These are phyloP conservation scores for Perithous albicinctus DNA, from an alignment of 2,888 invertebrate genomes.

Conservation along the genomic window DNA sequence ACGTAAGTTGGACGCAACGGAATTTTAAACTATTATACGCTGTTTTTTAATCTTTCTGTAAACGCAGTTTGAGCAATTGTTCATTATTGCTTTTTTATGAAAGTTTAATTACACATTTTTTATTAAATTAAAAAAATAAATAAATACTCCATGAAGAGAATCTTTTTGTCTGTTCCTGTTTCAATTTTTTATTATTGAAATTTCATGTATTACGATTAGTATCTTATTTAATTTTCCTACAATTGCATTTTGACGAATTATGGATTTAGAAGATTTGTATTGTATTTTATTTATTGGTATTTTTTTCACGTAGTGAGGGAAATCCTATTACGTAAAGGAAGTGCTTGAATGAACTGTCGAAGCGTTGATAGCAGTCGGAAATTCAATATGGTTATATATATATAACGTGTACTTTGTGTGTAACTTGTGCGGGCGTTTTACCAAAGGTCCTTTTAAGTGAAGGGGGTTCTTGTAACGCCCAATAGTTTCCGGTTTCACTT, in stretches of 20 bases:
- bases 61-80: too few relatives aligned
- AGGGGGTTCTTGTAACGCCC: not conserved
- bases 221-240: not conserved
- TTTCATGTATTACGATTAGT: not conserved
- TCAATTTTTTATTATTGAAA: not conserved
- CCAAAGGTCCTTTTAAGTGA: not conserved
- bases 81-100: too few relatives aligned
- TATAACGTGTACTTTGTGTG: not conserved
- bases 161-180: too few relatives aligned
- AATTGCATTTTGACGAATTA: not conserved
- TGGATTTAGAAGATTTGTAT: not conserved
- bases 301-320: too few relatives aligned
- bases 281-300: too few relatives aligned
- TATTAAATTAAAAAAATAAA: too few relatives aligned
- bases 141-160: too few relatives aligned
- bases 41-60: too few relatives aligned
- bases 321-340: not conserved
- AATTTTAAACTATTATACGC: too few relatives aligned
- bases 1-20: too few relatives aligned
- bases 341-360: not conserved
- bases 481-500: not conserved
- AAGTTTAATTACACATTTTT: too few relatives aligned
- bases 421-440: not conserved
- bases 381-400: not conserved
- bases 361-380: not conserved